These are phyloP conservation scores for Eustalomyia histrio DNA, from an alignment of 2,888 invertebrate species.

Conservation along the genomic window DNA sequence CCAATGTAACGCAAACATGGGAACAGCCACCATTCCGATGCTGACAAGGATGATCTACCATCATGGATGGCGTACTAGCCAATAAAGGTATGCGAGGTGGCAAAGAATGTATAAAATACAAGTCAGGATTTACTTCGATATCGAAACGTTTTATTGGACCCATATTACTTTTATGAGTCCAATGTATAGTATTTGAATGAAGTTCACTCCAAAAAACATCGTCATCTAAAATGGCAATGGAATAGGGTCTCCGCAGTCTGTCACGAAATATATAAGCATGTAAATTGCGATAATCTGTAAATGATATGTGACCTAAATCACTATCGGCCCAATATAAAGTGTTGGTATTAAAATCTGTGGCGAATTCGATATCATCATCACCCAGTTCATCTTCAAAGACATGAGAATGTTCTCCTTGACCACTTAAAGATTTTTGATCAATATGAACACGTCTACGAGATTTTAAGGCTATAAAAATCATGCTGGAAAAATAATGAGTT, in stretches of 20 bases:
- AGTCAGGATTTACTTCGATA: constrained; percentile 71
- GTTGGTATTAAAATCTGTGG: constrained; percentile 80
- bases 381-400: constrained; percentile 77
- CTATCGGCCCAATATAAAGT: constrained; percentile 86
- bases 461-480: constrained; percentile 84
- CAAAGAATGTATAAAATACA: constrained; percentile 60
- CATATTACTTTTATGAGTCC: constrained; percentile 81
- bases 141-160: constrained; percentile 75
- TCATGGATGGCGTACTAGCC: constrained; percentile 63
- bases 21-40: constrained; percentile 84
- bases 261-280: constrained; percentile 80
- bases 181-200: constrained; percentile 82
- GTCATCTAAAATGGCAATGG: constrained; percentile 83
- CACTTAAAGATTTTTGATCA: constrained; percentile 85
- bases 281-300: constrained; percentile 83
- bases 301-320: constrained; percentile 84
- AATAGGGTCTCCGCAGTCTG: constrained; percentile 80
- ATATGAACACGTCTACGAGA: constrained; percentile 81
- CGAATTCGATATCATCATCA: constrained; percentile 77
- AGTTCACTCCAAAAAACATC: constrained; percentile 86
- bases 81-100: constrained; percentile 71
- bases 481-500: constrained; percentile 79
- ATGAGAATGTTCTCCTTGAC: constrained; percentile 80
- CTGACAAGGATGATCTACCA: constrained; percentile 82
- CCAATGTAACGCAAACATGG: constrained; percentile 85